These are phyloP conservation scores for Leucoraja erinaceus DNA, from an alignment of 2,113 vertebrate species.

Conservation along the genomic window DNA sequence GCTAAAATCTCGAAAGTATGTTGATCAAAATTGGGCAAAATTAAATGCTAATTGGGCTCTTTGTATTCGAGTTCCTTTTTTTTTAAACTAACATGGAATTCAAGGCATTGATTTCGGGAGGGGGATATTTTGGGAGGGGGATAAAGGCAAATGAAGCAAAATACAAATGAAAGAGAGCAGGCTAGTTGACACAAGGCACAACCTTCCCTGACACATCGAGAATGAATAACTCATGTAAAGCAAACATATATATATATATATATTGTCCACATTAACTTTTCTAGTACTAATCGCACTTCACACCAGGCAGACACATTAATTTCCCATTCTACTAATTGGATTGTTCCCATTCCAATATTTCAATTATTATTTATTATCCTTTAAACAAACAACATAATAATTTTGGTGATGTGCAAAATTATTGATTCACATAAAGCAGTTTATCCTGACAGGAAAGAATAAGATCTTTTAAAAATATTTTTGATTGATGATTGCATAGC, in stretches of 20 bases:
- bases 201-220: background rate
- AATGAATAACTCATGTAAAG: background rate
- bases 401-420: background rate
- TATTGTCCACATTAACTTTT: background rate
- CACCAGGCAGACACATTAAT: background rate
- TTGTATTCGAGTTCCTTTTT: too few relatives aligned
- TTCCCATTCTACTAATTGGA: constrained; percentile 25
- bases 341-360: background rate
- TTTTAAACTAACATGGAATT: too few relatives aligned
- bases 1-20: too few relatives aligned
- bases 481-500: background rate
- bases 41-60: too few relatives aligned
- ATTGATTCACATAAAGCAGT: background rate
- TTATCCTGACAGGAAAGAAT: background rate
- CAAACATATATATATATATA: background rate
- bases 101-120: too few relatives aligned
- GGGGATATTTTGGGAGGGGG: too few relatives aligned
- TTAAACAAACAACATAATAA: background rate
- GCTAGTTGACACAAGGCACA: too few relatives aligned
- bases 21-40: too few relatives aligned
- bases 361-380: background rate
- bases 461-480: background rate
- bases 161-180: too few relatives aligned
- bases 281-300: background rate
- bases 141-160: too few relatives aligned